A percentile compares a stretch with the other conserved stretches of the same genome.
phyloP scores from a whole-genome alignment of 2,113 vertebrate genomes.

The Argyrosomus japonicus region DNA sequence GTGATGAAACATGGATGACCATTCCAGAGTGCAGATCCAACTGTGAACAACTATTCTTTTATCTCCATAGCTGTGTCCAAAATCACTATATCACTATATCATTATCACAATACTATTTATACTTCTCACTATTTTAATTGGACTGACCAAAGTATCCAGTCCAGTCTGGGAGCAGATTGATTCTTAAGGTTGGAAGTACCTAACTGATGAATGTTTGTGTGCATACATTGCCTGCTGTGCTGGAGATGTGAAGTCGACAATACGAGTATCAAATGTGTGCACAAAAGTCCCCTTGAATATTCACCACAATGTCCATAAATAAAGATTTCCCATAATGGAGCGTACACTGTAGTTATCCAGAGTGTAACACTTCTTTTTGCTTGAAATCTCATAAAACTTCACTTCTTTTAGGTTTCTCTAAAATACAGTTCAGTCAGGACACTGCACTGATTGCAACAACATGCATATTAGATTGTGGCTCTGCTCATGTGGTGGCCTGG shows the following conservation, averaged over 20 bases:
- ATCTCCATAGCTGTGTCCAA: neutral
- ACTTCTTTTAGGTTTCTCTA: neutral
- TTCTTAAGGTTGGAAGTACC: neutral
- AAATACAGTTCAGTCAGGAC: neutral
- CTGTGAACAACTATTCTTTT: neutral
- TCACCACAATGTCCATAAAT: too few relatives aligned
- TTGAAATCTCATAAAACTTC: neutral
- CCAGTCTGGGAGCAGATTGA: constrained; percentile 5
- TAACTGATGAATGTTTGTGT: neutral
- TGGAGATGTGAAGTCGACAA: neutral
- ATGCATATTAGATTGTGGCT: neutral
- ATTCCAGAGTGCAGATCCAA: neutral
- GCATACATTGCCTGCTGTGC: neutral
- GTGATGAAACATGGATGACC: neutral
- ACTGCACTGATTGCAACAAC: neutral
- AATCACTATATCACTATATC: too few relatives aligned
- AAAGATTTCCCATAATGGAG: neutral
- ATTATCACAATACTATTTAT: too few relatives aligned
- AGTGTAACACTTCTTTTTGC: neutral
- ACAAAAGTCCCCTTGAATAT: neutral
- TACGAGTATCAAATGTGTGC: neutral
- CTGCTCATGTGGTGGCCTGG: neutral
- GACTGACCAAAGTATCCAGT: neutral
- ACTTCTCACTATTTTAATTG: neutral
- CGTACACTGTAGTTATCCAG: too few relatives aligned